A percentile compares a stretch with the other conserved stretches of the same genome.
Conservation (phyloP, 2,888 invertebrate species). For the Orthonevra nobilis region DNA sequence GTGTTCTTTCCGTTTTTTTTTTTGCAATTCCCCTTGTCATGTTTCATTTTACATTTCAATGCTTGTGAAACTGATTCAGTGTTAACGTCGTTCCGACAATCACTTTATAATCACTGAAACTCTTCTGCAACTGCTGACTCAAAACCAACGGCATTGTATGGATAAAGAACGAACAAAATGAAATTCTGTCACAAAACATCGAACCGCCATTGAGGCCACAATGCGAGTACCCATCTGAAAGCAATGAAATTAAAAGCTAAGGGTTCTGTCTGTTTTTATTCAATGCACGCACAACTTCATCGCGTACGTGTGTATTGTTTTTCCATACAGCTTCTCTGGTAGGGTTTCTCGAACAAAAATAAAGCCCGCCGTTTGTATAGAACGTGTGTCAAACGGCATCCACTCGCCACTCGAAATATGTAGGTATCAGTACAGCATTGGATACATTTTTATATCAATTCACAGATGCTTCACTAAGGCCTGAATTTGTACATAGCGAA, state of each 20-base stretch:
- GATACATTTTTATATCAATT: no score
- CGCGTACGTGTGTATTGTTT: constrained; percentile 8
- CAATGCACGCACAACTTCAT: constrained; percentile 20
- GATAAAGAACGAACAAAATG: not conserved
- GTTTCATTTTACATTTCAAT: no score
- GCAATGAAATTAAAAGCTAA: constrained; percentile 7
- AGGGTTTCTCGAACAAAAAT: not conserved
- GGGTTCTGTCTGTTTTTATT: not conserved
- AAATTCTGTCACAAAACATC: constrained; percentile 6
- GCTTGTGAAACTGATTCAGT: no score
- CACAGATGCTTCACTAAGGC: no score
- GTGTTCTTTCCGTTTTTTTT: no score
- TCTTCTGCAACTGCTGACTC: not conserved
- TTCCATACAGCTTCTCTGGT: not conserved
- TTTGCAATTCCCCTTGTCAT: no score
- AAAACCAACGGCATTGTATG: no score
- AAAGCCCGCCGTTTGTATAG: not conserved
- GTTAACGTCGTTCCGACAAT: no score
- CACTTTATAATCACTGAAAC: not conserved
- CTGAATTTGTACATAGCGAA: no score
- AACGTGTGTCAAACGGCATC: constrained; percentile 2
- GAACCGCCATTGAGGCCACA: not conserved
- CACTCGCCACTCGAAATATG: not conserved
- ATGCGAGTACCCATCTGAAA: not conserved
- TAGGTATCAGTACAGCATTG: no score